Base-by-base conservation (phyloP, 2,113 vertebrate species). In the Hypomesus transpacificus region DNA sequence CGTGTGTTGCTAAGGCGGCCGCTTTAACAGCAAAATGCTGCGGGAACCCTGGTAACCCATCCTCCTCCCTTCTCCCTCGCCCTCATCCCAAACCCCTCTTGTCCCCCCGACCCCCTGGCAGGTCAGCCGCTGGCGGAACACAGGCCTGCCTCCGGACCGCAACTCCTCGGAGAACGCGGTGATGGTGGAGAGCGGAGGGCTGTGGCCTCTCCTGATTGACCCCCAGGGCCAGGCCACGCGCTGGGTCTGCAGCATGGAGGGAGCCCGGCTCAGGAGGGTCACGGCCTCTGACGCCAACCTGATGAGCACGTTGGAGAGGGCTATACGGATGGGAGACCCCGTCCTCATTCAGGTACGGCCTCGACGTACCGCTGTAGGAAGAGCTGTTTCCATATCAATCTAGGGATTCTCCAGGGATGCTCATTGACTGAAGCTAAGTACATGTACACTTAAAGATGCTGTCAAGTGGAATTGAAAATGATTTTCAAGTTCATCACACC, bases 181-280 rank as follows among this genome's bases (percentile, higher is more conserved):
- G 75, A n/a, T 89, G 59, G 72, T 88, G 16, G 83, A 79, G 75
- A 73, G 77, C 4, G 60, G 83, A 4, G 76, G 68, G 46, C 77
- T 73, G n/a, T 92, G 90, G 88, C 89, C 90, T 0, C 82, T 92
- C 63, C 21, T 91, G 9, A 88, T 92, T 0, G 89, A 91, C 73
- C 89, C 86, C 0, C 87, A 92, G 39, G 81, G 61, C 14, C 89
- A 90, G 63, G 90, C 88, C 0, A 24, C 66, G 1, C 66, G 21
- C 53, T 92, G 89, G 90, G 88, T 92, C 61, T 72, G 26, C 46
- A 80, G 79, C 31, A 87, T 86, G 85, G 89, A 87, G 77, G 88
- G 84, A 0, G 4, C 71, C 2, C 52, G 16, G 26, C 75, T 92
- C 1, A 79, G 61, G 60, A 81, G 87, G 52, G 73, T 89, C 28